These are phyloP conservation scores for Poecilia picta DNA, from an alignment of 2,797 vertebrate genomes.

Conservation along the genomic window DNA sequence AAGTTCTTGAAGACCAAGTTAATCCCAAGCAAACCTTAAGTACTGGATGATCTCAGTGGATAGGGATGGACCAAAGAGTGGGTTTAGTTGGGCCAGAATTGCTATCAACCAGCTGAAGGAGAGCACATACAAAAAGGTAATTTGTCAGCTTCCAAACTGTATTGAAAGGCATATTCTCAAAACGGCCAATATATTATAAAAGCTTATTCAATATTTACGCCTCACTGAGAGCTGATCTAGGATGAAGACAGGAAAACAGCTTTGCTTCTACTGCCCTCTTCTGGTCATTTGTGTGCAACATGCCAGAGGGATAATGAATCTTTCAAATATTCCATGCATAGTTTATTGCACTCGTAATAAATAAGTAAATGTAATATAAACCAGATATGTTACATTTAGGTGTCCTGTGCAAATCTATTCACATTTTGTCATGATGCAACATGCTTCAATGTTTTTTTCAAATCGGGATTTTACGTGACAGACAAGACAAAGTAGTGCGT, in stretches of 20 bases:
- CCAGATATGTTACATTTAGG: background rate
- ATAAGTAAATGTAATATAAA: background rate
- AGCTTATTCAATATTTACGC: background rate
- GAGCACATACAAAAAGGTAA: slow-evolving; percentile 37
- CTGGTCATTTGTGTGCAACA: slow-evolving; percentile 47
- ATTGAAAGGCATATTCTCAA: slow-evolving; percentile 1
- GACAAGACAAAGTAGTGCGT: background rate
- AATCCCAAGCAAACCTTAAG: slow-evolving; percentile 88
- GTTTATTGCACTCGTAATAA: background rate
- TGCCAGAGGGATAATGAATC: slow-evolving; percentile 52
- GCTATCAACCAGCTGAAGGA: slow-evolving; percentile 95
- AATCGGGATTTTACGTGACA: background rate
- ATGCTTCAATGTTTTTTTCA: background rate
- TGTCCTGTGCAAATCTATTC: background rate
- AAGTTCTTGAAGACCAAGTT: slow-evolving; percentile 34
- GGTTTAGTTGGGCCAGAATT: slow-evolving; percentile 95
- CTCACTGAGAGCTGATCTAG: background rate
- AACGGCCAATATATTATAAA: background rate
- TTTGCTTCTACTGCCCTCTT: slow-evolving; percentile 55
- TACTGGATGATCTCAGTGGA: slow-evolving; percentile 91
- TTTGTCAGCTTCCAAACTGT: background rate
- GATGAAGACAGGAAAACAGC: slow-evolving; percentile 8
- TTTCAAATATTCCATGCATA: background rate
- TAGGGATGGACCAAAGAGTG: slow-evolving; percentile 91
- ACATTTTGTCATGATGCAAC: background rate